Evolutionary conservation across 1,140 invertebrate genomes (phyloP).

Genomic region (Aradophagus sp.): DNA sequence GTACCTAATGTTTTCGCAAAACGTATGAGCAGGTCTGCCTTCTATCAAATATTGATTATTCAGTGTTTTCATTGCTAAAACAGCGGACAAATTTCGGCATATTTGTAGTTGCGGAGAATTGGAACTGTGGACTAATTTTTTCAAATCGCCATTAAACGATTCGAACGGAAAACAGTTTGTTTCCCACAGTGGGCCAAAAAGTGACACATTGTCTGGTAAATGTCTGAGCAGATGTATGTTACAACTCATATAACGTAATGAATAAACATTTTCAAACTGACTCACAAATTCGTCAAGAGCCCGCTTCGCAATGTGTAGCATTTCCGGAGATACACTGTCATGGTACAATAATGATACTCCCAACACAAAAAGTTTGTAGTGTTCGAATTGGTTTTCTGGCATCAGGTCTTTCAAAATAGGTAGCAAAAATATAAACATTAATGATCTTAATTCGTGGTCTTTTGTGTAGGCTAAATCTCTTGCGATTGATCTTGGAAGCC

Average conservation of each 20-base stretch:
- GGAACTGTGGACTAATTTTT: conserved; percentile 25
- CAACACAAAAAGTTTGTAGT: conserved; percentile 6
- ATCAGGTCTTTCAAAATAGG: conserved; percentile 21
- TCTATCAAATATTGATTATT: background rate
- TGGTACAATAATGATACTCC: conserved; percentile 7
- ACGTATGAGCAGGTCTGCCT: conserved; percentile 1
- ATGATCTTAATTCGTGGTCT: conserved; percentile 36
- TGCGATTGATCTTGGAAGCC: conserved; percentile 25
- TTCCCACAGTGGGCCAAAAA: conserved; percentile 13
- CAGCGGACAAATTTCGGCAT: conserved; percentile 5
- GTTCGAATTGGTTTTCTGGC: conserved; percentile 9
- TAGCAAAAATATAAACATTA: conserved; percentile 33
- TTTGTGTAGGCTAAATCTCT: conserved; percentile 29
- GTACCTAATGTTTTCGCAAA: background rate
- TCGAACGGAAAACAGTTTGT: conserved; percentile 50
- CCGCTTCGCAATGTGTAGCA: background rate
- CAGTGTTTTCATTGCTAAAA: conserved; percentile 8
- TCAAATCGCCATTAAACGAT: conserved; percentile 40
- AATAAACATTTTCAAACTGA: background rate
- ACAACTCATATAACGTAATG: conserved; percentile 1
- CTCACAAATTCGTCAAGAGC: conserved; percentile 1
- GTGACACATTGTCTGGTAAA: background rate
- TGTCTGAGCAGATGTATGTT: conserved; percentile 8
- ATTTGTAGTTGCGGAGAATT: conserved; percentile 34
- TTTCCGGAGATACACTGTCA: background rate